Evolutionary conservation across 2,888 invertebrate species (phyloP).

Genomic region (Polietes domitor): DNA sequence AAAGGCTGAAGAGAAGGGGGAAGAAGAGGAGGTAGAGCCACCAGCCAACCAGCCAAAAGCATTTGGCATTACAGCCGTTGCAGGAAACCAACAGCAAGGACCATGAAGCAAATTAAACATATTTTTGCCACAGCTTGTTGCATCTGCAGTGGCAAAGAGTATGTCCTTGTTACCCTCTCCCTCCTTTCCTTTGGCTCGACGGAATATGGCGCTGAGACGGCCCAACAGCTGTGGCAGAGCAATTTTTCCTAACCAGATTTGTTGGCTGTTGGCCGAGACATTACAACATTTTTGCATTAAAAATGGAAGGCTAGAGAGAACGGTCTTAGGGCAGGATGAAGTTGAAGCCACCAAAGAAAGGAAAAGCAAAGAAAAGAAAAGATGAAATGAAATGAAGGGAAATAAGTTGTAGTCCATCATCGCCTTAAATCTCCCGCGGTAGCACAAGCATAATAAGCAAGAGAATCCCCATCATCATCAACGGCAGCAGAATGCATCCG

Average conservation of each 20-base stretch:
- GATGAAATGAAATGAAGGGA: background rate
- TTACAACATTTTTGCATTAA: slow-evolving; percentile 37
- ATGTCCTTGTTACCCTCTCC: background rate
- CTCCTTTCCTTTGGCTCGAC: background rate
- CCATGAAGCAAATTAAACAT: slow-evolving; percentile 36
- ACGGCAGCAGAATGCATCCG: background rate
- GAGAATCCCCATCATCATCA: slow-evolving; percentile 1
- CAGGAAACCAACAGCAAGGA: background rate
- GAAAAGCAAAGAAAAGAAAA: background rate
- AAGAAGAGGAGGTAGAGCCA: background rate
- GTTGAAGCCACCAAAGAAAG: background rate
- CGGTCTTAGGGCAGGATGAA: slow-evolving; percentile 3
- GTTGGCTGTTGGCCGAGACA: slow-evolving; percentile 20
- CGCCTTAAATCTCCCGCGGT: background rate
- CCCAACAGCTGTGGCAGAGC: background rate
- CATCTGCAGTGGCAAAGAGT: background rate
- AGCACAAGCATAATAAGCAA: background rate
- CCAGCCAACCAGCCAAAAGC: background rate
- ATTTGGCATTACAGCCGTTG: background rate
- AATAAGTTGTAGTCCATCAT: slow-evolving; percentile 15
- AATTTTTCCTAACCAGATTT: slow-evolving; percentile 30
- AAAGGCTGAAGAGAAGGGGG: background rate
- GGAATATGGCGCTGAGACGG: background rate
- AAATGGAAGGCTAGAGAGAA: background rate
- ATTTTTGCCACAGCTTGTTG: slow-evolving; percentile 34